Evolutionary conservation across 2,888 invertebrate genomes (phyloP).

Genomic region (Parnassius mnemosyne): DNA sequence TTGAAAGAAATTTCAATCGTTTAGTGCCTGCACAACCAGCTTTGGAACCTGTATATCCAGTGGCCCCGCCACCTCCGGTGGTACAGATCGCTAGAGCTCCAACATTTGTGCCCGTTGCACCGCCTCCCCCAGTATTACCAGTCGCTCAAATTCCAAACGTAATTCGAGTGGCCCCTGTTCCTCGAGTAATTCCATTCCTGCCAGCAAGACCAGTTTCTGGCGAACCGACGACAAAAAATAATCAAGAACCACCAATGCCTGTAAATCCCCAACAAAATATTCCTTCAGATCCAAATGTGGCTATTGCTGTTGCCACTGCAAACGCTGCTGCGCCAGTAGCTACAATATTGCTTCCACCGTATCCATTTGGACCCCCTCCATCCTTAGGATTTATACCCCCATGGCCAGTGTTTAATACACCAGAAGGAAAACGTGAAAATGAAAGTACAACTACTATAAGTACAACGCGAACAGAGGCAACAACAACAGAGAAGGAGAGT

Average conservation of each 20-base stretch:
- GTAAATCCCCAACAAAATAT: conserved; percentile 39
- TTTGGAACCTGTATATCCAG: conserved; percentile 40
- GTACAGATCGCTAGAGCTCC: conserved; percentile 27
- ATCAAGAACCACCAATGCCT: conserved; percentile 31
- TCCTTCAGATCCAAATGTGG: conserved; percentile 59
- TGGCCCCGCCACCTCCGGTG: conserved; percentile 33
- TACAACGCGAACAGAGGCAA: conserved; percentile 33
- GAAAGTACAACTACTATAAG: conserved; percentile 46
- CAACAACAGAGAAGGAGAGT: conserved; percentile 48
- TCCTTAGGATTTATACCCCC: conserved; percentile 56
- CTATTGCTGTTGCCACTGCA: conserved; percentile 69
- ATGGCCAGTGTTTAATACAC: conserved; percentile 42
- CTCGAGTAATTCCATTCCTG: conserved; percentile 16
- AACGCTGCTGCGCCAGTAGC: conserved; percentile 70
- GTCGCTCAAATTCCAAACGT: conserved; percentile 22
- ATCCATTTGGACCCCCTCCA: conserved; percentile 67
- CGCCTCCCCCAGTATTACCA: conserved; percentile 35
- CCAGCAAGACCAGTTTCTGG: conserved; percentile 36
- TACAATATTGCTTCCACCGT: conserved; percentile 68
- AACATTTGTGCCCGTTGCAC: conserved; percentile 29
- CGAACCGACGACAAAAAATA: conserved; percentile 31
- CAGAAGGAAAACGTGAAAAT: conserved; percentile 52
- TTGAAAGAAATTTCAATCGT: conserved; percentile 83
- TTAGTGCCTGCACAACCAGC: conserved; percentile 54
- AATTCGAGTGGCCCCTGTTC: conserved; percentile 12